Base-by-base conservation (phyloP, 2,888 invertebrate species). In the Phyto melanocephala region DNA sequence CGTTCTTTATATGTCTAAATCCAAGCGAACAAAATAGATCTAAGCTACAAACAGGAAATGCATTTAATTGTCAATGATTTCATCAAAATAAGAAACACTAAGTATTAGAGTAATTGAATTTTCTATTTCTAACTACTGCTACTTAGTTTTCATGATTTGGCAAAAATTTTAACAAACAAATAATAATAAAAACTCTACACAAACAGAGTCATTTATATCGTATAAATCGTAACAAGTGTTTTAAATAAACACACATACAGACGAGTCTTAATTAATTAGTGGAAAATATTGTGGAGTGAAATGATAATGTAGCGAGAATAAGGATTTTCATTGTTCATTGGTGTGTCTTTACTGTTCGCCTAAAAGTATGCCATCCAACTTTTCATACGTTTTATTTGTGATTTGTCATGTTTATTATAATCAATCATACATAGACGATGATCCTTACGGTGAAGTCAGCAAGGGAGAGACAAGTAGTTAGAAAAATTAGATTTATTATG, bases 71-170 rank as follows among this genome's bases (percentile, higher is more conserved):
- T 52, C 72, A 67, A 77, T 63, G 60, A 75, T 75, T 79, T 70
- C 58, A 82, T 54, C 60, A 70, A 28, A 54, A 52, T 52, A 11
- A 35, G 13, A 52, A 13, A 24, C 56, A 40, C 24, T n/a, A 28
- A 33, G 62, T 47, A 60, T 60, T 28, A 15, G 45, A 65, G 70
- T 71, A 74, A 78, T 70, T 79, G 50, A 67, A 79, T 82, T 77
- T 77, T 72, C n/a, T n/a, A n/a, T n/a, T n/a, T n/a, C n/a, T n/a
- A n/a, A n/a, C 68, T 62, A 6, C 11, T 47, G 62, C 70, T 79
- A 78, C 78, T 82, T 82, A 82, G 70, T 79, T 79, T 60, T 54
- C 75, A 82, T 82, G 82, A 82, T 71, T 75, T 75, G 75, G 60
- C 82, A 76, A 52, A 67, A 71, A 62, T 65, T 17, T 17, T 6